These are phyloP conservation scores for Megaceryle maxima DNA, from an alignment of 2,113 vertebrate genomes.

Conservation along the genomic window DNA sequence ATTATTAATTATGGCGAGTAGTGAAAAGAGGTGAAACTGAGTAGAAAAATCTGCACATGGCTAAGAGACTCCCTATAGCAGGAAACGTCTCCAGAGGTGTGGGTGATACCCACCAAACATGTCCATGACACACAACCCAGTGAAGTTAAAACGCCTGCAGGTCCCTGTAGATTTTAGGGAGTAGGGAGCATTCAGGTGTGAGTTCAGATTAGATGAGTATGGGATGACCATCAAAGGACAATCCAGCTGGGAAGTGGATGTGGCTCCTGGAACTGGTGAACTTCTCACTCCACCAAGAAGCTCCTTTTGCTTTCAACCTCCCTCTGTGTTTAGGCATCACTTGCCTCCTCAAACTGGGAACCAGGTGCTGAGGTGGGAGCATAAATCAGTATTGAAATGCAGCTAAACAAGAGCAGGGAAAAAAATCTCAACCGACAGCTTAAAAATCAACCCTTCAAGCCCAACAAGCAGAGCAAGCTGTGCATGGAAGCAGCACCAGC, in stretches of 20 bases:
- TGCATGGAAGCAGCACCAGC: slow-evolving; percentile 1
- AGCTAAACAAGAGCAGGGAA: rapidly evolving
- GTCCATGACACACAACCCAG: rapidly evolving
- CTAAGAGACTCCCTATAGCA: neutral
- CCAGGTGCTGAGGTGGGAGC: neutral
- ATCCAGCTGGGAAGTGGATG: neutral
- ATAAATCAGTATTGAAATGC: neutral
- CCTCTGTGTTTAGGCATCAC: neutral
- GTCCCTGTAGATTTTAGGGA: neutral
- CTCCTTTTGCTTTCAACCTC: neutral
- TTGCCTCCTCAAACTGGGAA: neutral
- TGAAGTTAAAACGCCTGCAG: neutral
- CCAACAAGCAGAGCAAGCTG: neutral
- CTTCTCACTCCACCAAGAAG: neutral
- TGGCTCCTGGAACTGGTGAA: neutral
- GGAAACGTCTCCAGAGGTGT: neutral
- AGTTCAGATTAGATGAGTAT: neutral
- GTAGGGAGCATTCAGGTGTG: no score
- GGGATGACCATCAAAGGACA: neutral
- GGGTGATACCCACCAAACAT: neutral
- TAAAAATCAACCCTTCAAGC: neutral
- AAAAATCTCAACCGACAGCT: neutral
- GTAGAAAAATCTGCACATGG: rapidly evolving
- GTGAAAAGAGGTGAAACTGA: neutral
- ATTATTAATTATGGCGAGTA: neutral